Conservation (phyloP, 2,113 vertebrate genomes). For the Chlamydotis undulata region DNA sequence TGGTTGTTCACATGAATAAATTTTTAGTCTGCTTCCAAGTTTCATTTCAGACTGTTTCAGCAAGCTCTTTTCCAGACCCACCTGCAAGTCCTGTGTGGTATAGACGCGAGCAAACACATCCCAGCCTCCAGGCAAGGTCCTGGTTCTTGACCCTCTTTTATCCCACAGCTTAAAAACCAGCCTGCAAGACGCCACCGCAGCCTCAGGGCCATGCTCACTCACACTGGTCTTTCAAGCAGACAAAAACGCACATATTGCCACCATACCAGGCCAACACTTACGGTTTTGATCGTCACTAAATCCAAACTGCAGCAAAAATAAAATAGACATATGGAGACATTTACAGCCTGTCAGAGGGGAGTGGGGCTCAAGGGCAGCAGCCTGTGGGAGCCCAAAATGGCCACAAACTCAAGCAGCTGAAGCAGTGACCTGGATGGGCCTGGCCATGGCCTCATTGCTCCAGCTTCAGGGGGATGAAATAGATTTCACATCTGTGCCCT, state of each 20-base stretch:
- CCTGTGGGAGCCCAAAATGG: background rate
- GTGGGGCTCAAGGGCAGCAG: fast-evolving
- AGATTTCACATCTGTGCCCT: background rate
- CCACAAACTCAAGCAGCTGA: fast-evolving
- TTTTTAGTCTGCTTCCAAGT: background rate
- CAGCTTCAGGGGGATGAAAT: background rate
- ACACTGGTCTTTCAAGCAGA: fast-evolving
- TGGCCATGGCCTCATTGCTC: background rate
- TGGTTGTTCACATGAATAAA: too few relatives aligned
- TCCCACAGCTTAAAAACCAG: background rate
- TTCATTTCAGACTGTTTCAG: background rate
- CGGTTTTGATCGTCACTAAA: fast-evolving
- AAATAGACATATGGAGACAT: background rate
- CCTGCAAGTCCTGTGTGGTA: fast-evolving
- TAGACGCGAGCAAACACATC: background rate
- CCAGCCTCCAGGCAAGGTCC: background rate
- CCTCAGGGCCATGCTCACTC: background rate
- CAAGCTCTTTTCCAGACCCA: background rate
- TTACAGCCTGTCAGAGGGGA: background rate
- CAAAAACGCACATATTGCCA: background rate
- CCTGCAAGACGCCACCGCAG: fast-evolving
- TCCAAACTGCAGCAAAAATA: background rate
- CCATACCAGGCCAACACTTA: background rate
- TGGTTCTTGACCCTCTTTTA: background rate
- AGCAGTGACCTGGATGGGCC: background rate